Base-by-base conservation (phyloP, 1,140 invertebrate genomes). In the Pseudobourletiella spinata region DNA sequence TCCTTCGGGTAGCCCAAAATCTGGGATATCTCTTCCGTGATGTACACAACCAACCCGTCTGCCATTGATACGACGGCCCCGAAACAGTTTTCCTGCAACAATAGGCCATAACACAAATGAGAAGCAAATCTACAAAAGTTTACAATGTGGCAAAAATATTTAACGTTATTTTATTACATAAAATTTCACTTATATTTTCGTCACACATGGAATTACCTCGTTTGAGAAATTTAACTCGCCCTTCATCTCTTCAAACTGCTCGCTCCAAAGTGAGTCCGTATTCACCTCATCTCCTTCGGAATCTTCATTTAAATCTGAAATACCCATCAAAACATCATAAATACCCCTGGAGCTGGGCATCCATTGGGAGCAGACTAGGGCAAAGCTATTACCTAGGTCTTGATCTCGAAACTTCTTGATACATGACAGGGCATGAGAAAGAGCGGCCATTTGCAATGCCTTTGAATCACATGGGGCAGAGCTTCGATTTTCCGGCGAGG, bases 1-100 rank as follows among this genome's bases (percentile, higher is more conserved):
- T 91, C 87, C 66, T 85, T 84, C 0, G 86, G 84, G 72, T 85
- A 91, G 16, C 87, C 88, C 24, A 92, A 75, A n/a, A 84, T 78
- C 3, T 81, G 76, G 0, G 82, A 82, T 29, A 91, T 77, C 28
- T 80, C 83, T 11, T 83, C 73, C 2, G 88, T 87, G 26, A 86
- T 85, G 68, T 86, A 86, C 59, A 91, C 76, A 0, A 92, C 85
- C 1, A 87, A 77, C 18, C 89, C 89, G 68, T 91, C 85, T 32
- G 83, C 79, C 82, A 91, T 85, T 1, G 88, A 90, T 62, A 92
- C 84, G 0, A 88, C 82, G 63, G 85, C 84, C 58, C 82, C 84
- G 75, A 90, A 89, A 63, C 83, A 83, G 43, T 71, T 63, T 61
- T 85, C n/a, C 82, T 82, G 86, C 69, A 14, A 72, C n/a, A n/a